phyloP scores from a whole-genome alignment of 64 coral and sea anemone species.

The Orbicella faveolata region DNA sequence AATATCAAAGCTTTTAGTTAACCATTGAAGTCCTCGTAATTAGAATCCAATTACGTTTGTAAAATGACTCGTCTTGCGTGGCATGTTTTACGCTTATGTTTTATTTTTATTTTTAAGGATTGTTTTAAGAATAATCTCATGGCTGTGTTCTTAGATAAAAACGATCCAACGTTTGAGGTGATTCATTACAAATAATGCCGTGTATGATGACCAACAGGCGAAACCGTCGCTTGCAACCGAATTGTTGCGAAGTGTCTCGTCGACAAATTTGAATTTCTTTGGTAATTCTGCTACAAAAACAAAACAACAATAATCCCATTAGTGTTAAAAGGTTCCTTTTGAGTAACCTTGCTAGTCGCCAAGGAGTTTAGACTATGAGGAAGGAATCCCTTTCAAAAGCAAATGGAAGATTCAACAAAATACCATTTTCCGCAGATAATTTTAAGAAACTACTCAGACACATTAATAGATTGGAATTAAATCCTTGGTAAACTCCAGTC shows the following conservation, averaged over 20 bases:
- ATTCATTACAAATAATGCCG: too few species aligned
- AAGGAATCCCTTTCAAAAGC: neutral
- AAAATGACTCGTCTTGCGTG: neutral
- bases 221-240: too few species aligned
- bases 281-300: neutral
- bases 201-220: too few species aligned
- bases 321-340: neutral
- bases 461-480: neutral
- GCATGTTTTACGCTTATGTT: neutral
- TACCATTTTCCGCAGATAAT: too few species aligned
- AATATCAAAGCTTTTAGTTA: slow-evolving; percentile 3
- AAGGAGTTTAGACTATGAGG: neutral
- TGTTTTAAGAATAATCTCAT: too few species aligned
- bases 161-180: too few species aligned
- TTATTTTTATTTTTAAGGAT: too few species aligned
- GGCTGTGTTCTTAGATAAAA: too few species aligned
- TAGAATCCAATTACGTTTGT: neutral
- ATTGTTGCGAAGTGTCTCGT: neutral
- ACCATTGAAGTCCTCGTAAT: neutral
- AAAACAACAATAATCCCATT: neutral
- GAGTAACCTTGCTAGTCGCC: neutral
- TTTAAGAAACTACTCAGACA: neutral
- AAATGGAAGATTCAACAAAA: too few species aligned
- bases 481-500: neutral
- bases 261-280: neutral